Conservation (phyloP, 2,113 vertebrate genomes). For the Eulemur rufifrons region DNA sequence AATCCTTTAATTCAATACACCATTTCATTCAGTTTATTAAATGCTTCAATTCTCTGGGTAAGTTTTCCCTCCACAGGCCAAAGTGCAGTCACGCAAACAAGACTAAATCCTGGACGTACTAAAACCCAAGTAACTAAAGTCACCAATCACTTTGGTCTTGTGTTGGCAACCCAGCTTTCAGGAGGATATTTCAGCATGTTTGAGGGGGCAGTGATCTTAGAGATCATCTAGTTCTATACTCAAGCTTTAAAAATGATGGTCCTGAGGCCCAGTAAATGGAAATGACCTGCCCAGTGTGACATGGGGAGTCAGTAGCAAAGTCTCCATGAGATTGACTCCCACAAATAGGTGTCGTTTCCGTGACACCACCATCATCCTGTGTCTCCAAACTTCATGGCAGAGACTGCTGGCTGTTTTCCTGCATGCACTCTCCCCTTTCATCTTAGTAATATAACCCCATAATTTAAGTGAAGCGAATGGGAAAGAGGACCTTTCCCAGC, state of each 20-base stretch:
- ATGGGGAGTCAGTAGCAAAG: background rate
- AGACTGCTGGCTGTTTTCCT: background rate
- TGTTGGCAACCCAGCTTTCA: background rate
- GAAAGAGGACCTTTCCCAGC: background rate
- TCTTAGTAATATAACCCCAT: background rate
- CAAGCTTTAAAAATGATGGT: background rate
- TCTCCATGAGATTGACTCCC: background rate
- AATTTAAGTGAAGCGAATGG: background rate
- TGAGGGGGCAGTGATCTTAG: background rate
- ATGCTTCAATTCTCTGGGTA: conserved; percentile 10
- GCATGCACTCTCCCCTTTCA: background rate
- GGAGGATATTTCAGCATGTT: background rate
- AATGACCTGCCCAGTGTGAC: background rate
- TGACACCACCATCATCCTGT: background rate
- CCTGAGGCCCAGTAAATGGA: background rate
- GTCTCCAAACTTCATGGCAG: background rate
- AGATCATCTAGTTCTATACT: background rate
- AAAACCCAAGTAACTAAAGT: background rate
- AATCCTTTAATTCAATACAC: conserved; percentile 54
- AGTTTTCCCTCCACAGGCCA: conserved; percentile 8
- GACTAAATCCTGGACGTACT: background rate
- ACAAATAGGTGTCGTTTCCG: background rate
- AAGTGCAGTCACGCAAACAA: background rate
- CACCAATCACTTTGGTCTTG: background rate
- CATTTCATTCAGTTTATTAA: conserved; percentile 62